Percentiles rank a stretch among this genome's conserved stretches.
Conservation (phyloP, 2,888 invertebrate genomes). For the Eristalis intricaria region DNA sequence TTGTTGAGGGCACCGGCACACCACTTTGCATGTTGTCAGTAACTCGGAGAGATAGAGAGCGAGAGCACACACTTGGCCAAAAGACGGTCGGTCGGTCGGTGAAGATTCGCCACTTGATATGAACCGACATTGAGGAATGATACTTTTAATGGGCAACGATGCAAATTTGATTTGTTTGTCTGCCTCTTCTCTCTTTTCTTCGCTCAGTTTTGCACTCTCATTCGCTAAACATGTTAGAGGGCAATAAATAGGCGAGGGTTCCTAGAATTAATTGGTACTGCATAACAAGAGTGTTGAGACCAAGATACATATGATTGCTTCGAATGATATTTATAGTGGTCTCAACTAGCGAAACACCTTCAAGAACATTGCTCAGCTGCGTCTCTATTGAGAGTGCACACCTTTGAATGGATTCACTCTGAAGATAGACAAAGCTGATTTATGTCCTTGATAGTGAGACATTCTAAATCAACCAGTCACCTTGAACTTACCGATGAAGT, state of each 20-base stretch:
- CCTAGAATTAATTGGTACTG: conserved; percentile 58
- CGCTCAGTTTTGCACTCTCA: background rate
- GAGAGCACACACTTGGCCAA: conserved; percentile 14
- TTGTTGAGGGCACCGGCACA: conserved; percentile 32
- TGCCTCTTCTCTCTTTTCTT: background rate
- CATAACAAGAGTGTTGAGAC: conserved; percentile 44
- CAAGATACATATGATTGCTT: background rate
- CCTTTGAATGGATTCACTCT: background rate
- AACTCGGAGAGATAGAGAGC: conserved; percentile 12
- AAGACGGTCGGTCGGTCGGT: conserved; percentile 5
- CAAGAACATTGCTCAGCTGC: background rate
- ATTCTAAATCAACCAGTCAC: background rate
- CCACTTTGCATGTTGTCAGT: conserved; percentile 52
- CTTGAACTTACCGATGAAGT: background rate
- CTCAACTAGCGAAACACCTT: background rate
- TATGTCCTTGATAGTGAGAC: background rate
- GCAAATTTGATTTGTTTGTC: conserved; percentile 66
- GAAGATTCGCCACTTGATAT: conserved; percentile 65
- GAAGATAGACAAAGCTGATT: background rate
- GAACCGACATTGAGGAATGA: conserved; percentile 67
- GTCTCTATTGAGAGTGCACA: background rate
- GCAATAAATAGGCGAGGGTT: conserved; percentile 55
- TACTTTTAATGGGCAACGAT: conserved; percentile 66
- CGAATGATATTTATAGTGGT: background rate
- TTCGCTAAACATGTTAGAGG: background rate